Evolutionary conservation across 2,797 vertebrate genomes (phyloP), one percentile per base, ranked within the genome.

Genomic region (Tokudaia tokunoshimensis): DNA sequence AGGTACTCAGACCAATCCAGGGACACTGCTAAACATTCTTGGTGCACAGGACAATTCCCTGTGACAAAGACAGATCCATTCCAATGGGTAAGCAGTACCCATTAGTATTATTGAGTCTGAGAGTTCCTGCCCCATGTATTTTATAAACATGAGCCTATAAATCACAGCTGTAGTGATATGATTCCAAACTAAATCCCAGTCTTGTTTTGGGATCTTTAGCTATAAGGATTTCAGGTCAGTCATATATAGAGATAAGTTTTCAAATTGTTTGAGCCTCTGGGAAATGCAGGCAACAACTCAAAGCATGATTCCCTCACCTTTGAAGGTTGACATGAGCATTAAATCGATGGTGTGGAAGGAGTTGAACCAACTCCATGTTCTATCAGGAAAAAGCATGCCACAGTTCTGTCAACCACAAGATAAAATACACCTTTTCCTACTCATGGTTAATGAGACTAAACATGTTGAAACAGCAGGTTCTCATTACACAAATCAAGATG

Each of bases 391-490:
- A 84, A 24, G 70, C 26, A 41, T 37, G 59, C 78, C 92, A 14
- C 50, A 83, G 12, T 87, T 72, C 84, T 93, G 83, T 95, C 95
- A 94, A 80, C 65, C 63, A 52, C 7, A 20, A 92, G 87, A 94
- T 87, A 88, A 94, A 93, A 97, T 87, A 61, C 57, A 17, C 80
- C 81, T 82, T 92, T 96, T 96, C 92, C 92, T 91, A 79, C 92
- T 96, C 79, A 44, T 20, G 76, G 86, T 75, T 96, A 97, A 97
- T 96, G 96, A 98, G 94, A 97, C 92, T 79, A 95, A 98, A 97
- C 95, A 96, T 79, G 76, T 94, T 97, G 91, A 92, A 97, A 95
- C 96, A 96, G 86, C 61, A 82, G 11, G 94, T 92, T 92, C 80
- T 96, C 86, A 70, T 96, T 95, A 97, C 83, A 76, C 87, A 97